Evolutionary conservation across 2,113 vertebrate species (phyloP), one percentile per base, ranked within the genome.

Genomic region (Siphamia tubifer): DNA sequence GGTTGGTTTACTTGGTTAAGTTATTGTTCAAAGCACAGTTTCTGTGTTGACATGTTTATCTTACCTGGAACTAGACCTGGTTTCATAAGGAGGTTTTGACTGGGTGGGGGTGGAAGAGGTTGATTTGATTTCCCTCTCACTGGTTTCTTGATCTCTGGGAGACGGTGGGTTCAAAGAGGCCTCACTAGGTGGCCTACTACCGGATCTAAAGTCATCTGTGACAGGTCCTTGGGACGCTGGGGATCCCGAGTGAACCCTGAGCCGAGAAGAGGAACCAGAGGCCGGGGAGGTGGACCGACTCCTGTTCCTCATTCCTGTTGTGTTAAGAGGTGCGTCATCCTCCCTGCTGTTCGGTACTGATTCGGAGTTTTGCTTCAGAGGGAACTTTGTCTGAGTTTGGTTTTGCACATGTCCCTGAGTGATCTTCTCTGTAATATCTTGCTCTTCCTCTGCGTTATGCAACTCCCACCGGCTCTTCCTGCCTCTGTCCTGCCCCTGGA

Each of bases 61-160:
- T 80, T 76, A 92, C 91, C 90, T 87, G 53, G 74, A 74, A 64
- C 42, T 43, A 0, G 21, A 23, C 23, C 34, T 64, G 65, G 21
- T 78, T 64, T 90, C 87, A 68, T 13, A 64, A 32, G 64, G 45
- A 27, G n/a, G 39, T 56, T 79, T 77, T 63, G 77, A 76, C 44
- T 74, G 68, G 8, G 39, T 63, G 40, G 77, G 71, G 31, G 43
- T 62, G 39, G 74, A 62, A 0, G 32, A 58, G 23, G 58, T 54
- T 43, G 80, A 78, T 57, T 77, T 82, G 40, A 70, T 53, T 28
- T 74, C 67, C 42, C n/a, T 74, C 31, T 88, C 89, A 25, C 52
- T 57, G 27, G 45, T 52, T 13, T 82, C 79, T 19, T 53, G 61
- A 61, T 60, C 65, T 63, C 45, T 45, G 17, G 75, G 78, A 44